Percentiles rank a stretch among this genome's conserved stretches.
phyloP scores from a whole-genome alignment of 2,113 vertebrate species.

The Numida meleagris region DNA sequence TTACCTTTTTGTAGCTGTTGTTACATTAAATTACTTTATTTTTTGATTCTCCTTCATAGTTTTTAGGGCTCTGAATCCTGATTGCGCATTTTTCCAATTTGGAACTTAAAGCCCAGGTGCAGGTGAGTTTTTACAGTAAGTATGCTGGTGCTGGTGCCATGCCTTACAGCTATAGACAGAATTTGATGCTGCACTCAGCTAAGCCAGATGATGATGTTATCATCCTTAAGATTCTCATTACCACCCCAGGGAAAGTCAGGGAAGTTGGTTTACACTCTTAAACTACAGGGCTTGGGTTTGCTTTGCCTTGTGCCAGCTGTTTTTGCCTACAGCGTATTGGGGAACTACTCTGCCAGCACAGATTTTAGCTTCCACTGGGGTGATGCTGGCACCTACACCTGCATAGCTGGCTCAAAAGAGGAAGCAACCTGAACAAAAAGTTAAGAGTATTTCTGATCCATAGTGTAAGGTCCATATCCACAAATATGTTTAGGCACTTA shows the following conservation, averaged over 20 bases:
- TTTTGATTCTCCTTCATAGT: not conserved
- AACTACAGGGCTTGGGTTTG: not conserved
- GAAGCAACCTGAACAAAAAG: not conserved
- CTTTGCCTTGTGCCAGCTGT: not conserved
- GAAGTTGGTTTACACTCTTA: not conserved
- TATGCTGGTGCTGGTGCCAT: not conserved
- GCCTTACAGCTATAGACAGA: not conserved
- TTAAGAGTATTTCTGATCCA: not conserved
- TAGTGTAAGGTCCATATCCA: not conserved
- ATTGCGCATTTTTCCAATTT: not conserved
- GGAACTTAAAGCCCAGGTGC: not conserved
- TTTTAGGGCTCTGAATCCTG: not conserved
- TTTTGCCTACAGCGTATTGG: rapidly evolving
- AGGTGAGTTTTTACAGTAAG: rapidly evolving
- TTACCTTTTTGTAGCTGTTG: not conserved
- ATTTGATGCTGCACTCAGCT: rapidly evolving
- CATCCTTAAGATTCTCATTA: not conserved
- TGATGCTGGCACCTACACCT: not conserved
- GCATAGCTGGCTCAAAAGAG: not conserved
- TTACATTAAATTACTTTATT: not conserved
- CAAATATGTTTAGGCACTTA: not conserved
- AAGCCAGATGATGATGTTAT: not conserved
- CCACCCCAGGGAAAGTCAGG: not conserved
- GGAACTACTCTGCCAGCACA: not conserved
- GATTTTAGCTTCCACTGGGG: not conserved